Evolutionary conservation across 1,140 invertebrate genomes (phyloP).

Genomic region (Ostrea denselamellosa): DNA sequence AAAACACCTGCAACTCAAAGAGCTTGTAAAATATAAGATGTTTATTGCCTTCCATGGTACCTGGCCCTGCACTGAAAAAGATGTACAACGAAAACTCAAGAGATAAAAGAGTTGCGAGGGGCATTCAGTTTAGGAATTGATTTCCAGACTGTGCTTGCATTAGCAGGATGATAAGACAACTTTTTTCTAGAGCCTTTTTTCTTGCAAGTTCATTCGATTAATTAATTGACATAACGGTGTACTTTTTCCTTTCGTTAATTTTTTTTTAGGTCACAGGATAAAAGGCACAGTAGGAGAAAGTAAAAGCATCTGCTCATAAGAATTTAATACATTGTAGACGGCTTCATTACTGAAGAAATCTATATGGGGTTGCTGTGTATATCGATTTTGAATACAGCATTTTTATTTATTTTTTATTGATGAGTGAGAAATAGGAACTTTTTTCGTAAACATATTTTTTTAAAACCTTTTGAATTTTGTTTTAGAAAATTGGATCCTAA

Average conservation of each 20-base stretch:
- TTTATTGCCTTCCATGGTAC: conserved; percentile 8
- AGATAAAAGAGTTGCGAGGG: conserved; percentile 19
- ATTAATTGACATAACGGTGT: conserved; percentile 15
- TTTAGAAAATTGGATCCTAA: neutral
- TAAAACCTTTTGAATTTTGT: neutral
- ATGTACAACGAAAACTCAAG: conserved; percentile 14
- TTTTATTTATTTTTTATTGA: neutral
- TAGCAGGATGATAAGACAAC: conserved; percentile 18
- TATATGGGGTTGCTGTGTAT: conserved; percentile 14
- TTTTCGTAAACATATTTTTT: neutral
- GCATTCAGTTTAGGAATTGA: conserved; percentile 16
- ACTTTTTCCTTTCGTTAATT: conserved; percentile 1
- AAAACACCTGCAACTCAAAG: conserved; percentile 35
- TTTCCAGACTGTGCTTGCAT: neutral
- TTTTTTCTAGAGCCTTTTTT: neutral
- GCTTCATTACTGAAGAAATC: neutral
- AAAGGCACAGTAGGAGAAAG: conserved; percentile 22
- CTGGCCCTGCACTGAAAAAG: conserved; percentile 21
- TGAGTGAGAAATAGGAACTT: neutral
- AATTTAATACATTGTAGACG: conserved; percentile 1
- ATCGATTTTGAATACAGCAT: neutral
- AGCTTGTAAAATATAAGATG: conserved; percentile 34
- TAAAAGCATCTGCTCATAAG: conserved; percentile 11
- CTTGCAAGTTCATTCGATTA: conserved; percentile 34
- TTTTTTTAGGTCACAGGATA: conserved; percentile 26